Evolutionary conservation across 2,888 invertebrate species (phyloP).

Genomic region (Amblyteles armatorius): DNA sequence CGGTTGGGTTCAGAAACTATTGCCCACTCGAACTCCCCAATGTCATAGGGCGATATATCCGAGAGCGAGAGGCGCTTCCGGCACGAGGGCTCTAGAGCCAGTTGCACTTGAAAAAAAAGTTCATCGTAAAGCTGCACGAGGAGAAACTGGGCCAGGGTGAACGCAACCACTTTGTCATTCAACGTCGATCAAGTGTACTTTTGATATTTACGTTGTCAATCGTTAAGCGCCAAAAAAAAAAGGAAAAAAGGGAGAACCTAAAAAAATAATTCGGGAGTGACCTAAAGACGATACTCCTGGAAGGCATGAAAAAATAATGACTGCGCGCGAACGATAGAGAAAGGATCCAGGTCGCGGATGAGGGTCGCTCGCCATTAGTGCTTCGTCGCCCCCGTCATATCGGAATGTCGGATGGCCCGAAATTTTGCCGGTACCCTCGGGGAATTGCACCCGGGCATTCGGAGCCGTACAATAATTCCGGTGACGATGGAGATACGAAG

Average conservation of each 20-base stretch:
- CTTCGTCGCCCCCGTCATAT: slow-evolving; percentile 62
- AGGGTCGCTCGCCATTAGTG: background rate
- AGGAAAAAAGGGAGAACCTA: background rate
- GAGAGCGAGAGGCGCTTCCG: slow-evolving; percentile 45
- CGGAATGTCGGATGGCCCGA: slow-evolving; percentile 66
- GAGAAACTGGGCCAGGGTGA: slow-evolving; percentile 48
- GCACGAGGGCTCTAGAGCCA: slow-evolving; percentile 1
- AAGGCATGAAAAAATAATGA: slow-evolving; percentile 45
- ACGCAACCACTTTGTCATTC: background rate
- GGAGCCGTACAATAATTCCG: slow-evolving; percentile 22
- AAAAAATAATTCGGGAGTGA: slow-evolving; percentile 16
- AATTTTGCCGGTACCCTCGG: slow-evolving; percentile 65
- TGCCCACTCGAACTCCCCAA: slow-evolving; percentile 58
- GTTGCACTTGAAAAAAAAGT: slow-evolving; percentile 46
- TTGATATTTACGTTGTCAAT: slow-evolving; percentile 58
- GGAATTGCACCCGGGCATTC: slow-evolving; percentile 52
- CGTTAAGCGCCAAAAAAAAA: slow-evolving; percentile 33
- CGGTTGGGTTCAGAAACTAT: slow-evolving; percentile 32
- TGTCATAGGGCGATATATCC: slow-evolving; percentile 50
- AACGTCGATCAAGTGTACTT: background rate
- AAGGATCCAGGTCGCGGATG: slow-evolving; percentile 15
- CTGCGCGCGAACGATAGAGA: slow-evolving; percentile 31
- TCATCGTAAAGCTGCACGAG: slow-evolving; percentile 27
- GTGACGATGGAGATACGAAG: background rate
- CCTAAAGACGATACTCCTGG: slow-evolving; percentile 30